phyloP scores from a whole-genome alignment of 30 jellyfish, hydroid and myxozoan genomes.

The Aurelia sp. region DNA sequence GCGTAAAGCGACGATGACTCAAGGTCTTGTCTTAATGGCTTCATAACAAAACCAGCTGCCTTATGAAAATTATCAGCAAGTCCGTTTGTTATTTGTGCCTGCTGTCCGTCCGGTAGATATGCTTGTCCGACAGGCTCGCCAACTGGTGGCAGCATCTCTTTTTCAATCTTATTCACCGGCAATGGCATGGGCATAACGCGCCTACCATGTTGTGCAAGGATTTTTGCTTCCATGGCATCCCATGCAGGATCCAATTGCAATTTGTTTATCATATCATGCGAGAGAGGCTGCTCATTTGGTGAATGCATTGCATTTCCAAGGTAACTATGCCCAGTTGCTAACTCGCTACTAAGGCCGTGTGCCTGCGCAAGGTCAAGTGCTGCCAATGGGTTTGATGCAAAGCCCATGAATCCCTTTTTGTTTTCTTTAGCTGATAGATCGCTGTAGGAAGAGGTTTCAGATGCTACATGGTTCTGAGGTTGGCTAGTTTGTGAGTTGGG shows the following conservation, averaged over 20 bases:
- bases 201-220: constrained; percentile 38
- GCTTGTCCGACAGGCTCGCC: constrained; percentile 68
- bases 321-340: neutral
- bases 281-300: constrained; percentile 36
- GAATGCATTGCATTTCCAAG: constrained; percentile 5
- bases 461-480: neutral
- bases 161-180: constrained; percentile 46
- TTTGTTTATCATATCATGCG: constrained; percentile 55
- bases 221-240: constrained; percentile 65
- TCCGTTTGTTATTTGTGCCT: neutral
- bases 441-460: neutral
- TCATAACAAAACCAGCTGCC: constrained; percentile 26
- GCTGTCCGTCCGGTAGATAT: constrained; percentile 30
- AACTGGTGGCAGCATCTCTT: constrained; percentile 60
- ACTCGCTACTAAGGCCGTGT: neutral
- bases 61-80: constrained; percentile 20
- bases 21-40: neutral
- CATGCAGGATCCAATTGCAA: constrained; percentile 68
- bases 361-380: constrained; percentile 12
- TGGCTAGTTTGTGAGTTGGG: neutral
- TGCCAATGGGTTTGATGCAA: neutral
- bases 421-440: neutral
- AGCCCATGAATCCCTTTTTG: constrained; percentile 55
- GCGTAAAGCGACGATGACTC: constrained; percentile 12
- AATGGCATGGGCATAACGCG: constrained; percentile 35